Base-by-base conservation (phyloP, 2,113 vertebrate species). In the Bothrops jararaca region DNA sequence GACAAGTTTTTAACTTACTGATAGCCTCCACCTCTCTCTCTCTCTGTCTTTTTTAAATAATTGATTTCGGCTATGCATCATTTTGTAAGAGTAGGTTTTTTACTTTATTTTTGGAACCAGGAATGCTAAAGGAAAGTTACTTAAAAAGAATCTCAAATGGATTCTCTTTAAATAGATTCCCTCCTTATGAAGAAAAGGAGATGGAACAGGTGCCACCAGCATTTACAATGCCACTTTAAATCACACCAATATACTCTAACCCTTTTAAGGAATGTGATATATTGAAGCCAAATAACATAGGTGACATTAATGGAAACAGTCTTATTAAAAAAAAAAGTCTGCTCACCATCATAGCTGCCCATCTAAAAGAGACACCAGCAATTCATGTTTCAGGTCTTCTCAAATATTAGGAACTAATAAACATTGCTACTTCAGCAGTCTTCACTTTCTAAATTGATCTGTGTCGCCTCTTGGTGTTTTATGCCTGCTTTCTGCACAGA, bases 251-350 rank as follows among this genome's bases (percentile, higher is more conserved):
- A 23, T 18, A 29, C 26, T 52, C 24, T 39, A 60, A 24, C 9
- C 53, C 88, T 24, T 42, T 26, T 58, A 42, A 94, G 92, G 95
- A 95, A 96, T 95, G 56, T 69, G 93, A 86, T 93, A 88, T 93
- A 24, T 92, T 94, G 58, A n/a, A 15, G 1, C 13, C 22, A 2
- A 10, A 5, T 52, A 26, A 48, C 50, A 52, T 58, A 20, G 4
- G 9, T 23, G 26, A 39, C 69, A 74, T 74, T 20, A 74, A 74
- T 34, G 89, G n/a, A 15, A 50, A 18, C 42, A 45, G 18, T 29
- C 23, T 89, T 24, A 58, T 60, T 45, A 45, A 1, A 29, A 29
- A 64, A 89, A 60, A 69, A 64, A 50, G 26, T 5, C 57, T 56
- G 42, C 42, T 90, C 58, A 50, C 7, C 24, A 18, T 24, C 57